Conservation (phyloP, 2,113 vertebrate genomes). For the Meleagris gallopavo region DNA sequence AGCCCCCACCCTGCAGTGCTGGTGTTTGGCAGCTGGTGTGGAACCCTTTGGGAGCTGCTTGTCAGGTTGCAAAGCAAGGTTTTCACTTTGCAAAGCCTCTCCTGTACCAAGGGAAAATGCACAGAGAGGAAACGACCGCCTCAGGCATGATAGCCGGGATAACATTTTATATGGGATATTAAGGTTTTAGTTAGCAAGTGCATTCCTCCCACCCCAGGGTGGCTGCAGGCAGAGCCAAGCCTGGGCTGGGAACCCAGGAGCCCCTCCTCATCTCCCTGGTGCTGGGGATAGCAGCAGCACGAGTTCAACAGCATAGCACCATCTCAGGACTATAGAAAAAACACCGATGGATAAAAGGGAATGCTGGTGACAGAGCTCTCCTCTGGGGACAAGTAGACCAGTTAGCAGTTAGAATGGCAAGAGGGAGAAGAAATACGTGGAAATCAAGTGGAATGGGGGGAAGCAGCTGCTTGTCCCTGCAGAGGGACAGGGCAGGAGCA, state of each 20-base stretch:
- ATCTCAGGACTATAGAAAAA: not conserved
- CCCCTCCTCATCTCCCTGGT: not conserved
- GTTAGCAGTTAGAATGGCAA: not conserved
- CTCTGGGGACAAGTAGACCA: not conserved
- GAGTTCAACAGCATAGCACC: not conserved
- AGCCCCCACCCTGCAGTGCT: accelerated
- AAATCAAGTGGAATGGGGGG: not conserved
- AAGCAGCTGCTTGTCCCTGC: not conserved
- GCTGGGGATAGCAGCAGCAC: not conserved
- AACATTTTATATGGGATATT: not conserved
- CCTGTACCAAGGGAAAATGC: not conserved
- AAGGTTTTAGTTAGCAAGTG: not conserved
- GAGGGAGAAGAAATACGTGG: not conserved
- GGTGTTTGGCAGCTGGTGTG: not conserved
- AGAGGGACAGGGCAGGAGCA: not conserved
- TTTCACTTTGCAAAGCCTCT: not conserved
- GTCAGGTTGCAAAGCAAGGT: not conserved
- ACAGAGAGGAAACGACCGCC: not conserved
- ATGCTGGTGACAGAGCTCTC: not conserved
- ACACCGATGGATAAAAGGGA: not conserved
- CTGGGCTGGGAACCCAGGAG: not conserved
- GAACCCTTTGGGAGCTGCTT: not conserved
- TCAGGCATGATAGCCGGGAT: not conserved
- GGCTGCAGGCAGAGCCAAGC: not conserved
- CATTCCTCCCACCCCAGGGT: not conserved